Conservation (phyloP, 1,140 invertebrate genomes). For the Eriosoma lanigerum region DNA sequence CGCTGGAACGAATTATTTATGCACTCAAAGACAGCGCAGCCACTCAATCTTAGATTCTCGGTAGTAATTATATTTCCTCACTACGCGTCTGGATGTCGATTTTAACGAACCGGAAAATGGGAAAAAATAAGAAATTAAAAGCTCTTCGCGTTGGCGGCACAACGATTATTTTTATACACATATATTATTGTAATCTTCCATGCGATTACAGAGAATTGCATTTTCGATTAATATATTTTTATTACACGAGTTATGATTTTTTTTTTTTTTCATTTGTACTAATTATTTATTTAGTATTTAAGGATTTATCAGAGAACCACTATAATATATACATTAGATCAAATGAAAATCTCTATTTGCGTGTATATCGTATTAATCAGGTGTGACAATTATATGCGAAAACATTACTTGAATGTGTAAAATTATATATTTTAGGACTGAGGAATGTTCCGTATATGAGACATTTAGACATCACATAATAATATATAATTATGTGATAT, state of each 20-base stretch:
- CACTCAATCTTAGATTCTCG: neutral
- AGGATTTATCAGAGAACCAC: too few species aligned
- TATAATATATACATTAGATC: neutral
- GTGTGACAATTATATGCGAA: neutral
- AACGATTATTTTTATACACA: neutral
- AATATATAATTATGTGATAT: neutral
- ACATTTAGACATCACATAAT: neutral
- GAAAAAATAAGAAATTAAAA: slow-evolving; percentile 26
- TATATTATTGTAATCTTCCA: too few species aligned
- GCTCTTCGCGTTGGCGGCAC: neutral
- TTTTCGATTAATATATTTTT: too few species aligned
- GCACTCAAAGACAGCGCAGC: neutral
- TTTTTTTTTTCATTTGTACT: too few species aligned
- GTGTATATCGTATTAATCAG: slow-evolving; percentile 15
- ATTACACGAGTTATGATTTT: too few species aligned
- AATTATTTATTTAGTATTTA: too few species aligned
- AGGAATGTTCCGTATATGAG: slow-evolving; percentile 18
- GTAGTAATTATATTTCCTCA: slow-evolving; percentile 26
- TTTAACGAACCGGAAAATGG: slow-evolving; percentile 44
- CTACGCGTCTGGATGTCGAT: neutral
- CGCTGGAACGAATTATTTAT: slow-evolving; percentile 8
- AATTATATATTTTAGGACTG: neutral
- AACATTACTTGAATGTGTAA: neutral
- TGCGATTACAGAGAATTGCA: too few species aligned
- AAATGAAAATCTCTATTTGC: neutral